These are phyloP conservation scores for Aricia artaxerxes DNA, from an alignment of 2,888 invertebrate genomes.

Conservation along the genomic window DNA sequence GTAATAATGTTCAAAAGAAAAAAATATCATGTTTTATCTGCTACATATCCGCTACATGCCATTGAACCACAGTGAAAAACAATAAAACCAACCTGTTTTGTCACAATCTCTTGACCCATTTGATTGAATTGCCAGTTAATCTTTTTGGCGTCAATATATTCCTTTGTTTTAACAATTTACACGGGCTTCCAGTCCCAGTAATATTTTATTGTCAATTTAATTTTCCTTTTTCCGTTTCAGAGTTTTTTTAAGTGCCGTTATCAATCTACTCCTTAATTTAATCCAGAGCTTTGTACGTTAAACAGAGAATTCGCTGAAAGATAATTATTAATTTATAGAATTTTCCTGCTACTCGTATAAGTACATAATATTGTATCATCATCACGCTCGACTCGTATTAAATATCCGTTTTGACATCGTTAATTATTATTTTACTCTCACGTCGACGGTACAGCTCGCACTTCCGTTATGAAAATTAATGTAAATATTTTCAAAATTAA, in stretches of 20 bases:
- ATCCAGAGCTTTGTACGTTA: not conserved
- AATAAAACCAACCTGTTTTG: not conserved
- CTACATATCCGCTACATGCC: not conserved
- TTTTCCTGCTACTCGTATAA: not conserved
- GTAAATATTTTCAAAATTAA: not conserved
- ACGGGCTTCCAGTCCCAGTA: not conserved
- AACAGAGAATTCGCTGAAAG: not conserved
- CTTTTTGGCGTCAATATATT: not conserved
- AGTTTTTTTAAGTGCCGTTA: not conserved
- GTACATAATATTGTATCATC: not conserved
- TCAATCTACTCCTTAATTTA: conserved; percentile 1
- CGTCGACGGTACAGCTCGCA: not conserved
- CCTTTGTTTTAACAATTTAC: not conserved
- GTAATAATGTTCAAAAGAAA: too few species aligned
- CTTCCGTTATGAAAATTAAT: not conserved
- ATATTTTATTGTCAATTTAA: not conserved
- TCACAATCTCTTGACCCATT: not conserved
- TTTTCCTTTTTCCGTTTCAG: not conserved
- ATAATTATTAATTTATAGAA: not conserved
- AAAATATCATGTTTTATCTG: not conserved
- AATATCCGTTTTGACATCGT: not conserved
- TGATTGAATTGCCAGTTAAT: not conserved
- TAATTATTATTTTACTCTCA: not conserved
- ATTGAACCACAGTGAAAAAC: not conserved
- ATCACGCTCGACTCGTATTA: not conserved